Conservation (phyloP, 2,888 invertebrate genomes). For the Drosophila mercatorum region DNA sequence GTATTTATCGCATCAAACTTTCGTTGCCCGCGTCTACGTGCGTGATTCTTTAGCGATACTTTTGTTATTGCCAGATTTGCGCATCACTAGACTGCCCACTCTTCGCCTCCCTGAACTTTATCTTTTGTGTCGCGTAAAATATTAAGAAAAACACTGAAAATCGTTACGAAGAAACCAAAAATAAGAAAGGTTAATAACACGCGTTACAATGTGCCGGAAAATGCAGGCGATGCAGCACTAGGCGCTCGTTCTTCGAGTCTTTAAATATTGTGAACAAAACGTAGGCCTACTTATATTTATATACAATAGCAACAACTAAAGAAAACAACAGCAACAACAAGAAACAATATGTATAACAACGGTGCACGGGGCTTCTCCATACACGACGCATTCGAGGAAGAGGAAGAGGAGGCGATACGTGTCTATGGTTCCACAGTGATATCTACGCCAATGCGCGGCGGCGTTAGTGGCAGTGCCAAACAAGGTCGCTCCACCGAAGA, state of each 20-base stretch:
- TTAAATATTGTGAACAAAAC: constrained; percentile 34
- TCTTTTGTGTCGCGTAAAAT: constrained; percentile 75
- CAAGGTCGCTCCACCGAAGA: constrained; percentile 86
- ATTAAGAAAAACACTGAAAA: constrained; percentile 64
- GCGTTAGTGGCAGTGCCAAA: constrained; percentile 76
- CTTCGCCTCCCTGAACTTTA: constrained; percentile 38
- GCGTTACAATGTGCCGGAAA: constrained; percentile 46
- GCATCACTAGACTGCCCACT: constrained; percentile 35
- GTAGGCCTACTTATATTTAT: constrained; percentile 43
- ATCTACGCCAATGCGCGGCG: constrained; percentile 88
- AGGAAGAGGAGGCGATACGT: constrained; percentile 92
- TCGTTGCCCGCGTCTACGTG: background rate
- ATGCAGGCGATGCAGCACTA: constrained; percentile 52
- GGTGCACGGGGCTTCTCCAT: constrained; percentile 88
- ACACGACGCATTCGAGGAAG: constrained; percentile 94
- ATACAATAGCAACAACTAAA: constrained; percentile 35
- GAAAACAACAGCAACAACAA: constrained; percentile 52
- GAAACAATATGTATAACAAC: constrained; percentile 72
- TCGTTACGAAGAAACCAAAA: constrained; percentile 42
- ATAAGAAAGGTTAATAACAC: constrained; percentile 35
- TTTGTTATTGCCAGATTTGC: constrained; percentile 3
- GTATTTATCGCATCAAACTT: background rate
- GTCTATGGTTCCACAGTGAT: constrained; percentile 92
- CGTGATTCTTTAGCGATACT: constrained; percentile 11
- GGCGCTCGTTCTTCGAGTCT: constrained; percentile 32